Conservation (phyloP, 35 echinoderm and acorn worm genomes). For the Lytechinus variegatus region DNA sequence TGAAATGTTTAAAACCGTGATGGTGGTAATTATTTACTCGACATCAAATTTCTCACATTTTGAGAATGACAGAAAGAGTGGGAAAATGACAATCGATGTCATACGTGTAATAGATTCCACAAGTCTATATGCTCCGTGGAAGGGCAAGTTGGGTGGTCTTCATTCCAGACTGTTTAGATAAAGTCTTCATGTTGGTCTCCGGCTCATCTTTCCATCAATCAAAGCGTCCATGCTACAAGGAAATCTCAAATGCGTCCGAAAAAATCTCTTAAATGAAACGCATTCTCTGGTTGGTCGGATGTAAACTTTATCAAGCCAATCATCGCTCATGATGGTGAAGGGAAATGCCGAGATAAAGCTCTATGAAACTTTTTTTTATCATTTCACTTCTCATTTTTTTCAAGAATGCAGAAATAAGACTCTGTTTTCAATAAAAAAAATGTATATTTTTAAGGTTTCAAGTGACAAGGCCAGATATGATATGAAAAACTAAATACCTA, state of each 20-base stretch:
- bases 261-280: neutral
- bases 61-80: neutral
- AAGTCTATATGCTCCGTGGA: neutral
- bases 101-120: slow-evolving; percentile 1
- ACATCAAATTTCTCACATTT: slow-evolving; percentile 9
- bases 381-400: neutral
- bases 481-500: too few species aligned
- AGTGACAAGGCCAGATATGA: too few species aligned
- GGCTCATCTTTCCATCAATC: neutral
- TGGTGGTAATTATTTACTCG: neutral
- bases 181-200: slow-evolving; percentile 18
- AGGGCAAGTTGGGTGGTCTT: neutral
- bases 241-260: neutral
- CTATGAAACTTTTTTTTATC: too few species aligned
- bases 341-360: neutral
- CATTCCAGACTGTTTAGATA: slow-evolving; percentile 21
- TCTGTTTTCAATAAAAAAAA: neutral
- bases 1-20: neutral
- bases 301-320: neutral
- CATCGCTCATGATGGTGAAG: neutral
- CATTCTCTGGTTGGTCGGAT: neutral
- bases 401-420: neutral
- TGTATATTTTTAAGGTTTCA: too few species aligned
- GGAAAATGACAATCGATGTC: neutral
- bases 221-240: neutral